Base-by-base conservation (phyloP, 2,888 invertebrate genomes). In the Trissolcus brochymenae region DNA sequence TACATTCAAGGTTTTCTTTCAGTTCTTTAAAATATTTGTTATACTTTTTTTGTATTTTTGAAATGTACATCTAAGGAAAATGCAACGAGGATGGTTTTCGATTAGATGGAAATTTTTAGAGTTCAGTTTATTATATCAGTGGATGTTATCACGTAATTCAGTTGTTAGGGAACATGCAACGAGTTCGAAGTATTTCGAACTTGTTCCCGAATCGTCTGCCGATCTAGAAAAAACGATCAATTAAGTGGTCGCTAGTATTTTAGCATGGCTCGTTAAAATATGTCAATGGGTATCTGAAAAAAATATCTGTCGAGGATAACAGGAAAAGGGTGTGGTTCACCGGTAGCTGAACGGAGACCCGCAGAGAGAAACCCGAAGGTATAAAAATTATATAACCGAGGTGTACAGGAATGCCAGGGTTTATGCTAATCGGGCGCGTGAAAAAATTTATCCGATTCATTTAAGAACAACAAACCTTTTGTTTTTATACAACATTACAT, bases 241-340 rank as follows among this genome's bases (percentile, higher is more conserved):
- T 76, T 76, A 76, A 65, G 66, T 76, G 57, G 62, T 67, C 62
- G 72, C 76, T 51, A 75, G 75, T 64, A 72, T 76, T 72, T 71
- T 66, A 72, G 57, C 62, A 62, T 61, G 60, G 46, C 59, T 71
- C 71, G 62, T 76, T 66, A 66, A 71, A 66, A 71, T 71, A 62
- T 76, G 76, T 76, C 76, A 76, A 62, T 62, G 61, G 50, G 41
- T 71, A 71, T 76, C 76, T 60, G 57, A 55, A 66, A 71, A 57
- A 35, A 55, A 72, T 66, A 67, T 72, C 59, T 76, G 66, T 74
- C 71, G 65, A 77, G 71, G 77, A 81, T 70, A 79, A 67, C 73
- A 80, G 81, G 81, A 81, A 81, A 83, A 84, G 83, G 87, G 86
- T 84, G 87, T 84, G 85, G 85, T 74, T 83, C 49, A 79, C 85